Conservation (phyloP, 2,113 vertebrate genomes). For the Microcebus murinus region DNA sequence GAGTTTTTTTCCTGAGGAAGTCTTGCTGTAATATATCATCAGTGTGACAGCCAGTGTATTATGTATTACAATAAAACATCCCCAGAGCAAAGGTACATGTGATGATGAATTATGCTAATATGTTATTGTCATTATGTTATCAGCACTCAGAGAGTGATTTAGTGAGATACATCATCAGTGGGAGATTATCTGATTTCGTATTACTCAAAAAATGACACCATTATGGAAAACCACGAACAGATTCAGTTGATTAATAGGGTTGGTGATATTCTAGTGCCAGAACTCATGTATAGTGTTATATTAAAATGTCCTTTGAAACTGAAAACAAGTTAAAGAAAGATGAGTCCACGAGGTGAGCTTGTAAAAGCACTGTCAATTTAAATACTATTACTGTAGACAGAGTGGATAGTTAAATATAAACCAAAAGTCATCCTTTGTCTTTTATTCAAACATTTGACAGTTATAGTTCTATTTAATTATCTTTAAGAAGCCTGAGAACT, state of each 20-base stretch:
- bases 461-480: conserved; percentile 61
- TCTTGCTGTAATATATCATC: conserved; percentile 76
- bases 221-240: conserved; percentile 65
- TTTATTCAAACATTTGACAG: conserved; percentile 73
- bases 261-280: conserved; percentile 68
- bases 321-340: conserved; percentile 70
- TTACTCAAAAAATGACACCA: conserved; percentile 80
- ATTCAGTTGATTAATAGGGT: conserved; percentile 67
- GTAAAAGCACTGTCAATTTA: conserved; percentile 64
- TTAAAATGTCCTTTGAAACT: conserved; percentile 63
- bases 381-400: conserved; percentile 69
- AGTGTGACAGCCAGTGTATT: conserved; percentile 78
- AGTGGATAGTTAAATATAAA: conserved; percentile 38
- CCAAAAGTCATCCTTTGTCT: conserved; percentile 55
- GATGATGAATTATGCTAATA: conserved; percentile 86
- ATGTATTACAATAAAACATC: conserved; percentile 81
- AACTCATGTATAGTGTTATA: conserved; percentile 62
- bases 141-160: conserved; percentile 81
- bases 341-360: conserved; percentile 38
- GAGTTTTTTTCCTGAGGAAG: conserved; percentile 76
- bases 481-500: conserved; percentile 61
- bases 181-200: conserved; percentile 80
- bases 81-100: conserved; percentile 81
- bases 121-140: conserved; percentile 82
- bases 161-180: conserved; percentile 80